Percentiles rank a stretch among this genome's conserved stretches.
Conservation (phyloP, 2,888 invertebrate species). For the Lomographa bimaculata region DNA sequence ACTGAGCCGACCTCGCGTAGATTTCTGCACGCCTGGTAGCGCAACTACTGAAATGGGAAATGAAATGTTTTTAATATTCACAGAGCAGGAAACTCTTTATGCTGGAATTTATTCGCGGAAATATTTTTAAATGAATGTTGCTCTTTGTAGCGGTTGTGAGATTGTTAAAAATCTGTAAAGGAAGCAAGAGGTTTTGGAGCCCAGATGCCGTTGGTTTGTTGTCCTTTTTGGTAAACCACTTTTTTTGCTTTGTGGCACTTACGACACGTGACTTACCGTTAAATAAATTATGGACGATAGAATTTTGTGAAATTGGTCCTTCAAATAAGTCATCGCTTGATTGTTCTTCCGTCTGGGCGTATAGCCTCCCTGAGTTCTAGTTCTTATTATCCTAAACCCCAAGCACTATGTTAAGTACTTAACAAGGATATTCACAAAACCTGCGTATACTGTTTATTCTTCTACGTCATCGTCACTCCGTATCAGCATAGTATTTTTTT, state of each 20-base stretch:
- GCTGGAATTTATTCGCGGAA: conserved; percentile 47
- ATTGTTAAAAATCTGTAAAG: conserved; percentile 5
- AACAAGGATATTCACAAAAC: too few species aligned
- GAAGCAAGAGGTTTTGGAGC: not conserved
- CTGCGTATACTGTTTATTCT: too few species aligned
- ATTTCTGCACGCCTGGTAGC: conserved; percentile 58
- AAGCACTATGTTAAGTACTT: too few species aligned
- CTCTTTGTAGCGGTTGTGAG: conserved; percentile 27
- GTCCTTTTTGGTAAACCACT: conserved; percentile 21
- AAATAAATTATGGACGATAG: too few species aligned
- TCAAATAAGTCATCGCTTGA: too few species aligned
- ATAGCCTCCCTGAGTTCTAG: too few species aligned
- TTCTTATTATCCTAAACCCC: too few species aligned
- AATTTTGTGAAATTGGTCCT: too few species aligned
- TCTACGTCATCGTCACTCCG: too few species aligned
- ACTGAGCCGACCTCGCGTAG: conserved; percentile 65
- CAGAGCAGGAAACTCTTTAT: conserved; percentile 51
- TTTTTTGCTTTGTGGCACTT: conserved; percentile 3
- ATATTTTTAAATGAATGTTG: conserved; percentile 39
- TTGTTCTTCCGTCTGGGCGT: too few species aligned
- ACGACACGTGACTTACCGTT: too few species aligned
- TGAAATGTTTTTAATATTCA: conserved; percentile 63
- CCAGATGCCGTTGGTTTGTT: conserved; percentile 7
- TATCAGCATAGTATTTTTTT: too few species aligned
- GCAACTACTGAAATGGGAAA: conserved; percentile 64